These are phyloP conservation scores for Galemys pyrenaicus DNA, from an alignment of 2,113 vertebrate genomes.

Conservation along the genomic window DNA sequence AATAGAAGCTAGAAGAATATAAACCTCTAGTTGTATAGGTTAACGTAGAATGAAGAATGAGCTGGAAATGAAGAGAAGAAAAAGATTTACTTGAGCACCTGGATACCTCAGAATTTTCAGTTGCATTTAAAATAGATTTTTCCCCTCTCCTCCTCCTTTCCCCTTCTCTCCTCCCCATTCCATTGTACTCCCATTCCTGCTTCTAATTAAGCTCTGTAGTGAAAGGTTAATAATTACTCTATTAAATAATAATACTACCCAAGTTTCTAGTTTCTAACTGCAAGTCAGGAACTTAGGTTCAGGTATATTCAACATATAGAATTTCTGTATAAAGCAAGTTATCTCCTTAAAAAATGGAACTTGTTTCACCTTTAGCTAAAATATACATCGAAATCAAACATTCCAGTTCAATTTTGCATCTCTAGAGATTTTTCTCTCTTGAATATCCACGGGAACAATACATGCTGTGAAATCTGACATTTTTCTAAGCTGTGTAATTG, in stretches of 20 bases:
- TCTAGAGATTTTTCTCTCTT: conserved; percentile 30
- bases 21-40: neutral
- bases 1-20: neutral
- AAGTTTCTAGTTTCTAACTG: neutral
- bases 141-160: too few relatives aligned
- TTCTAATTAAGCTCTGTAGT: neutral
- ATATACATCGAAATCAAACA: neutral
- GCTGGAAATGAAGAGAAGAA: neutral
- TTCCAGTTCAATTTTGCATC: conserved; percentile 20
- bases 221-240: neutral
- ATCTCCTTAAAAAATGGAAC: neutral
- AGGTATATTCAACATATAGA: neutral
- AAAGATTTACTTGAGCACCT: neutral
- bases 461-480: conserved; percentile 23
- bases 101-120: neutral
- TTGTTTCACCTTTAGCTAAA: neutral
- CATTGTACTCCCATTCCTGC: neutral
- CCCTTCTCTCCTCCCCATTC: too few relatives aligned
- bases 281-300: neutral
- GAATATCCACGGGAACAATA: conserved; percentile 13
- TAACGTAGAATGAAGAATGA: neutral
- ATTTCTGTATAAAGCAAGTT: neutral
- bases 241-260: neutral
- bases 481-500: conserved; percentile 50
- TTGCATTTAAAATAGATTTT: neutral